Evolutionary conservation across 2,113 vertebrate genomes (phyloP).

Genomic region (Pelecanus crispus): DNA sequence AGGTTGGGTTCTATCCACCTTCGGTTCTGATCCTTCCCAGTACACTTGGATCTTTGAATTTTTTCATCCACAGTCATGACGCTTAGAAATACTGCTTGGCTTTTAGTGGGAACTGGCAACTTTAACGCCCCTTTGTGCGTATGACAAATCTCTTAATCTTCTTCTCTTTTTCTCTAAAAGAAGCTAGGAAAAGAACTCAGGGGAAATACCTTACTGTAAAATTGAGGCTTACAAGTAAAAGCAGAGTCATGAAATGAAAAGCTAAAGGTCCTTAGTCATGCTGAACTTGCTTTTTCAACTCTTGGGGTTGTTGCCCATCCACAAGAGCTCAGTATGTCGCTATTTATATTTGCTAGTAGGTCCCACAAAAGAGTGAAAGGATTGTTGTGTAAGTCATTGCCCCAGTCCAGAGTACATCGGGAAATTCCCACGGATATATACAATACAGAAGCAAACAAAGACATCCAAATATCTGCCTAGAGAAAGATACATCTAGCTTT

Average conservation of each 20-base stretch:
- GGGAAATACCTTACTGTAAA: neutral
- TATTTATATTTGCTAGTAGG: conserved; percentile 21
- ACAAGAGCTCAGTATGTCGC: neutral
- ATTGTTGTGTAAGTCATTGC: neutral
- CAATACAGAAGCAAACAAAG: conserved; percentile 35
- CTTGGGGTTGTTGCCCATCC: neutral
- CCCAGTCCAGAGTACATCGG: neutral
- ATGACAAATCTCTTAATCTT: neutral
- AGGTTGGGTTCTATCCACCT: neutral
- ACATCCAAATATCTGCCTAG: neutral
- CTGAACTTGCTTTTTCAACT: conserved; percentile 30
- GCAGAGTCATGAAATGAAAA: conserved; percentile 31
- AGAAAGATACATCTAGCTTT: neutral
- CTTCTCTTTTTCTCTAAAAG: neutral
- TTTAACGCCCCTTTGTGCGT: neutral
- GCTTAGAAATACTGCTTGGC: neutral
- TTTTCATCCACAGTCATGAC: neutral
- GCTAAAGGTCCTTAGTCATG: conserved; percentile 18
- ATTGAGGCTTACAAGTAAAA: conserved; percentile 5
- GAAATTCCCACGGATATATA: conserved; percentile 11
- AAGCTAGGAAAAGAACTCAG: neutral
- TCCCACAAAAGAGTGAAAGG: neutral
- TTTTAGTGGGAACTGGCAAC: neutral
- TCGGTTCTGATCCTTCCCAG: neutral
- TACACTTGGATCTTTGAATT: neutral